These are phyloP conservation scores for Pyrocoelia pectoralis DNA, from an alignment of 2,888 invertebrate genomes.

Conservation along the genomic window DNA sequence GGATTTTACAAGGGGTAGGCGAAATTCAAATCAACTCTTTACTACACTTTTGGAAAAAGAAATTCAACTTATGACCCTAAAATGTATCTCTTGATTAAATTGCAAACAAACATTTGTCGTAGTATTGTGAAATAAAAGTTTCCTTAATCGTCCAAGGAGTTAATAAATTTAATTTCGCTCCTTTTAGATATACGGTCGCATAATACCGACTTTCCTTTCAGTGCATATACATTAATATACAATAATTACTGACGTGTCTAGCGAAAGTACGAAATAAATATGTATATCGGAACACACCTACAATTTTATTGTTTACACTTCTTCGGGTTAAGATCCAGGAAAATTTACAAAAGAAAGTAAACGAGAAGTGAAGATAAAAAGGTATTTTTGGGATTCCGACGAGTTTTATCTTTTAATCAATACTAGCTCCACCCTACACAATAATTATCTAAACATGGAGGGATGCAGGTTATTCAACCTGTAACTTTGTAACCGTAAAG, in stretches of 20 bases:
- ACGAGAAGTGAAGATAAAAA: neutral
- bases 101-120: no score
- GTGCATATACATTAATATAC: no score
- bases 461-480: constrained; percentile 26
- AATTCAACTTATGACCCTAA: no score
- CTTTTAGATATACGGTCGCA: neutral
- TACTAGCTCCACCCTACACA: constrained; percentile 18
- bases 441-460: constrained; percentile 6
- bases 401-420: constrained; percentile 17
- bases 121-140: no score
- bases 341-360: neutral
- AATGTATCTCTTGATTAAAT: no score
- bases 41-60: no score
- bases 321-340: no score
- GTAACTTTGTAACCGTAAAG: constrained; percentile 14
- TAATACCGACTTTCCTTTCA: neutral
- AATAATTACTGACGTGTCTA: constrained; percentile 1
- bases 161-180: neutral
- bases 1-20: no score
- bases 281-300: neutral
- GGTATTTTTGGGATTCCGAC: neutral
- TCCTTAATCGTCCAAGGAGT: neutral
- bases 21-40: no score
- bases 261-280: constrained; percentile 1
- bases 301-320: no score